phyloP scores from a whole-genome alignment of 2,113 vertebrate genomes.

The Oplegnathus fasciatus region DNA sequence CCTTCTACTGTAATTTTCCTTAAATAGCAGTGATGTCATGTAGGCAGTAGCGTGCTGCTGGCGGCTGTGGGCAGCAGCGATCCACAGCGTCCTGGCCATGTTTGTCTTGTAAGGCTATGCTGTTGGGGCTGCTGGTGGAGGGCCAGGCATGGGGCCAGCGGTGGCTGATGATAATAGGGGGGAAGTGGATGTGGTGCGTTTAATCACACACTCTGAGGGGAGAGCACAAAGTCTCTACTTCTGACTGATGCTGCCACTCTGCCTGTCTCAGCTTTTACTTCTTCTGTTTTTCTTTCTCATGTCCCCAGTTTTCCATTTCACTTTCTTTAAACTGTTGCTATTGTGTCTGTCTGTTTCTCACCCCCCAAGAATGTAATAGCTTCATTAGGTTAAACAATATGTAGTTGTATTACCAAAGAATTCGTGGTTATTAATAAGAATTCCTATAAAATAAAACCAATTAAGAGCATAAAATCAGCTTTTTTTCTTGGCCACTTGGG shows the following conservation, averaged over 20 bases:
- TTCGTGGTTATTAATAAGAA: not conserved
- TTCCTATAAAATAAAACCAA: not conserved
- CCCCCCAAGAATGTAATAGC: conserved; percentile 10
- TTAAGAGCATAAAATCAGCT: not conserved
- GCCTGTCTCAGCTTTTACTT: conserved; percentile 2
- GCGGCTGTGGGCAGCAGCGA: conserved; percentile 60
- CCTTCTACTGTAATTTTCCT: conserved; percentile 75
- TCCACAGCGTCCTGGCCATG: conserved; percentile 50
- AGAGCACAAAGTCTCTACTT: conserved; percentile 39
- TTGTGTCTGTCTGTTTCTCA: conserved; percentile 9
- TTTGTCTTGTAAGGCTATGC: conserved; percentile 73
- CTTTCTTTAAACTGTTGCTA: not conserved
- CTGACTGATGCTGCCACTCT: conserved; percentile 49
- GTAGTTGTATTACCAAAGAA: not conserved
- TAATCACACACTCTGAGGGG: conserved; percentile 60
- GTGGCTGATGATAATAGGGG: conserved; percentile 69
- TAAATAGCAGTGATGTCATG: conserved; percentile 83
- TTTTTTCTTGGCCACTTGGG: not conserved
- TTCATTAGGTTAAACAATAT: not conserved
- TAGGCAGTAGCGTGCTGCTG: conserved; percentile 55
- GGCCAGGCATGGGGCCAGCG: conserved; percentile 51
- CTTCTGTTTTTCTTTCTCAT: not conserved
- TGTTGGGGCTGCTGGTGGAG: conserved; percentile 56
- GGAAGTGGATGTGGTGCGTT: conserved; percentile 78
- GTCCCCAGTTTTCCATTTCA: conserved; percentile 19